These are phyloP conservation scores for Nasonia longicornis DNA, from an alignment of 1,140 invertebrate genomes.

Conservation along the genomic window DNA sequence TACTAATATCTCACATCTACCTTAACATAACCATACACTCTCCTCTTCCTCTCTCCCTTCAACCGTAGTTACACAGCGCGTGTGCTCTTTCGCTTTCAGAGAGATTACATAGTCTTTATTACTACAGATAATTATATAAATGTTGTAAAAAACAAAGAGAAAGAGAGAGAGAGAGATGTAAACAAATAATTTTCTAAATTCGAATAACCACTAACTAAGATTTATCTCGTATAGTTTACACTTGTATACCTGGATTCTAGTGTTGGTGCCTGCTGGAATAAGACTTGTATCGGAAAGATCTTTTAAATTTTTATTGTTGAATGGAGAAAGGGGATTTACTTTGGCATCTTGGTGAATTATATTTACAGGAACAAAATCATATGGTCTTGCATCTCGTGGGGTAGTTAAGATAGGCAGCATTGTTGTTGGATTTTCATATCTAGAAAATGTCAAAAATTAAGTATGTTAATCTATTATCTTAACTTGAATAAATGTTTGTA, in stretches of 20 bases:
- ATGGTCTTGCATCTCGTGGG: conserved; percentile 57
- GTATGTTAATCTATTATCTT: background rate
- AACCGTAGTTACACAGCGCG: too few species aligned
- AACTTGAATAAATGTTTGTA: background rate
- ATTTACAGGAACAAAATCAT: conserved; percentile 66
- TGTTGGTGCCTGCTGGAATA: conserved; percentile 65
- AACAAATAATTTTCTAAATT: too few species aligned
- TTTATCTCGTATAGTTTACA: too few species aligned
- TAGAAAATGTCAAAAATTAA: conserved; percentile 42
- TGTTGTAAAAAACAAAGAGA: too few species aligned
- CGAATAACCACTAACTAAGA: too few species aligned
- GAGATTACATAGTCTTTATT: too few species aligned
- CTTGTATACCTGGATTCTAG: conserved; percentile 62
- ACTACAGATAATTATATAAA: too few species aligned
- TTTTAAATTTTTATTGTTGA: conserved; percentile 59
- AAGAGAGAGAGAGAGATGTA: too few species aligned
- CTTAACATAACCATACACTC: too few species aligned
- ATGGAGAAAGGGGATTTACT: conserved; percentile 52
- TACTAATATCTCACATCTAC: too few species aligned
- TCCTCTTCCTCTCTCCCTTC: too few species aligned
- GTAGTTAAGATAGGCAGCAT: conserved; percentile 65
- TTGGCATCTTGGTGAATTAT: conserved; percentile 65
- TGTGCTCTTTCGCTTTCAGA: too few species aligned
- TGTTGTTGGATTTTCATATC: conserved; percentile 64
- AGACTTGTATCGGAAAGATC: conserved; percentile 65